Evolutionary conservation across 2,797 vertebrate genomes (phyloP).

Genomic region (Pagetopsis macropterus): DNA sequence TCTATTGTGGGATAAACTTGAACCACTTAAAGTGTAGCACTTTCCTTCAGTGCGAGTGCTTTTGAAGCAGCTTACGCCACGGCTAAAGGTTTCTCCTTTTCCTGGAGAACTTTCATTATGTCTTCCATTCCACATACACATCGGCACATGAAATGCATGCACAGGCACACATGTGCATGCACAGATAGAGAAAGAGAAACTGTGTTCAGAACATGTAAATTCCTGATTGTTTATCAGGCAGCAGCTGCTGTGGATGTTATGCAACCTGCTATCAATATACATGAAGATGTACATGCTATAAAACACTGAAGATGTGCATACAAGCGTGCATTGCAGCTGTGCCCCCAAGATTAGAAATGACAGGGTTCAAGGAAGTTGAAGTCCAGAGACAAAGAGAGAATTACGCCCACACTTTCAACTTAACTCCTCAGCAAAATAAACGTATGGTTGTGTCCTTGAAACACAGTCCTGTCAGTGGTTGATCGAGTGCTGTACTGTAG

Average conservation of each 20-base stretch:
- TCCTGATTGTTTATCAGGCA: constrained; percentile 69
- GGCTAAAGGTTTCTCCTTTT: constrained; percentile 35
- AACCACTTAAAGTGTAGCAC: constrained; percentile 47
- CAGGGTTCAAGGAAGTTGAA: constrained; percentile 57
- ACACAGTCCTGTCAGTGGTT: constrained; percentile 62
- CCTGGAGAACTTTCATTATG: constrained; percentile 29
- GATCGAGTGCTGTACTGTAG: constrained; percentile 53
- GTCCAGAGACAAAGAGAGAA: constrained; percentile 71
- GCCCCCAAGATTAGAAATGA: constrained; percentile 62
- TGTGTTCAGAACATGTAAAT: constrained; percentile 72
- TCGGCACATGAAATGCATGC: not conserved
- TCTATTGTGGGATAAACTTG: constrained; percentile 51
- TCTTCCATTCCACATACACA: constrained; percentile 4
- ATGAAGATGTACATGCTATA: constrained; percentile 49
- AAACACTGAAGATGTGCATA: constrained; percentile 4
- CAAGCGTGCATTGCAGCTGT: constrained; percentile 34
- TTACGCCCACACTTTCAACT: constrained; percentile 67
- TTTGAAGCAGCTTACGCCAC: constrained; percentile 32
- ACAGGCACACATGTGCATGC: constrained; percentile 1
- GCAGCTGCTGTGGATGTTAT: constrained; percentile 73
- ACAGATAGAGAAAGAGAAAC: constrained; percentile 21
- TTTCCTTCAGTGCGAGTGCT: constrained; percentile 31
- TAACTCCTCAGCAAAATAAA: constrained; percentile 68
- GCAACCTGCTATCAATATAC: constrained; percentile 58
- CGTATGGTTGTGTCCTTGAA: constrained; percentile 76